A percentile compares a stretch with the other conserved stretches of the same genome.
Evolutionary conservation across 2,113 vertebrate genomes (phyloP).

Genomic region (Malaclemys terrapin): DNA sequence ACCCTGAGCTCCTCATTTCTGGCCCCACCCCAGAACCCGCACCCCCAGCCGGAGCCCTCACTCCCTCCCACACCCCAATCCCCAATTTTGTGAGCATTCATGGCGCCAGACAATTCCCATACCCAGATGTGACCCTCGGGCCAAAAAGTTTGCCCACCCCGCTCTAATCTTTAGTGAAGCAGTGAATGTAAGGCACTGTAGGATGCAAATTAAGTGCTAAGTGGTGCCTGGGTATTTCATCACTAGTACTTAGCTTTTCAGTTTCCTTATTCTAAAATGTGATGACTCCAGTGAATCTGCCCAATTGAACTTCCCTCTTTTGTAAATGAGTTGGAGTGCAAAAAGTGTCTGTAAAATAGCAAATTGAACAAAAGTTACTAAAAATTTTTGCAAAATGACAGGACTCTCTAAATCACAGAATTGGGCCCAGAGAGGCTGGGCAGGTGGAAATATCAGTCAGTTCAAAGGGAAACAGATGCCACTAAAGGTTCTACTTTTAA

Average conservation of each 20-base stretch:
- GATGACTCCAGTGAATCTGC: accelerated
- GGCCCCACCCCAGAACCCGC: too few species aligned
- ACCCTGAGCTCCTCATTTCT: too few species aligned
- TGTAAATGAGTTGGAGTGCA: background rate
- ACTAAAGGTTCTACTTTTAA: accelerated
- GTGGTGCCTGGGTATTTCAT: background rate
- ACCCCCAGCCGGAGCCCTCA: too few species aligned
- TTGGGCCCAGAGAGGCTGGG: background rate
- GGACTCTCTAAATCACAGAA: background rate
- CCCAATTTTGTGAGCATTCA: too few species aligned
- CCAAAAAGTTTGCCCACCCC: too few species aligned
- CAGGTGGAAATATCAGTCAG: background rate
- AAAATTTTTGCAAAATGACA: background rate
- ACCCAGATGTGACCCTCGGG: too few species aligned
- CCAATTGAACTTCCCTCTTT: background rate
- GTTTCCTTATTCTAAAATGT: background rate
- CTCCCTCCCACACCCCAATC: too few species aligned
- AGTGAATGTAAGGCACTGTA: accelerated
- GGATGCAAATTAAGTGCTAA: background rate
- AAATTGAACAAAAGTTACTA: background rate
- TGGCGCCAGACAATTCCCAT: too few species aligned
- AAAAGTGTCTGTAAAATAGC: background rate
- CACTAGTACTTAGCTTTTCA: background rate
- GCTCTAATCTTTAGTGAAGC: background rate
- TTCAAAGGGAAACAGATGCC: background rate